Conservation (phyloP, 2,797 vertebrate genomes). For the Bradypodion pumilum region DNA sequence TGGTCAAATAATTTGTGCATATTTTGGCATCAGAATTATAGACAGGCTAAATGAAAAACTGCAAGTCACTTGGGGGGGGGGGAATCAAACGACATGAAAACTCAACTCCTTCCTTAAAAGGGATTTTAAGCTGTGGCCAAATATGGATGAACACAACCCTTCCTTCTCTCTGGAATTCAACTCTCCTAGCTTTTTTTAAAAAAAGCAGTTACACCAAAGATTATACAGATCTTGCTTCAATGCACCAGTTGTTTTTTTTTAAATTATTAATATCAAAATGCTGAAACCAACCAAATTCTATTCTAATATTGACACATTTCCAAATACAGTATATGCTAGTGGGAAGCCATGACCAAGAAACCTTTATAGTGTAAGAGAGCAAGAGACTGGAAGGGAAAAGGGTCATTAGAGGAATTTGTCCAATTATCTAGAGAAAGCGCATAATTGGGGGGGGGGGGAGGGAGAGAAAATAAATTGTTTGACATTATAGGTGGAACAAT, state of each 20-base stretch:
- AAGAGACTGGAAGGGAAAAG: not conserved
- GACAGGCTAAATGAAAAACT: constrained; percentile 35
- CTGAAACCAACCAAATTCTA: fast-evolving
- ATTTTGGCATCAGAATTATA: constrained; percentile 26
- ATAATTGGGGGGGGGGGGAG: not conserved
- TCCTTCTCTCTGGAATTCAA: not conserved
- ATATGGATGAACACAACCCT: fast-evolving
- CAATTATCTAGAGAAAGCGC: not conserved
- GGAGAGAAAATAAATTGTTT: not conserved
- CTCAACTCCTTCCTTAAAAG: constrained; percentile 8
- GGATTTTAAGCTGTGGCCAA: not conserved
- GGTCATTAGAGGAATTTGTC: not conserved
- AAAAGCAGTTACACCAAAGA: fast-evolving
- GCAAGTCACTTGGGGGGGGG: not conserved
- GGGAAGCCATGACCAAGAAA: not conserved
- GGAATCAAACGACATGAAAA: fast-evolving
- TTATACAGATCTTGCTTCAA: not conserved
- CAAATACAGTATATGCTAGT: not conserved
- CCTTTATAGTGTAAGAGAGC: not conserved
- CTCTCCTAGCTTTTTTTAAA: not conserved
- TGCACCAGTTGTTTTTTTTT: not conserved
- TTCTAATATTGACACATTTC: fast-evolving
- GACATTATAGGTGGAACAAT: not conserved
- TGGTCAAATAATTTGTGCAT: not conserved
- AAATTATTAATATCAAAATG: fast-evolving